These are phyloP conservation scores for Fopius arisanus DNA, from an alignment of 1,140 invertebrate species.

Conservation along the genomic window DNA sequence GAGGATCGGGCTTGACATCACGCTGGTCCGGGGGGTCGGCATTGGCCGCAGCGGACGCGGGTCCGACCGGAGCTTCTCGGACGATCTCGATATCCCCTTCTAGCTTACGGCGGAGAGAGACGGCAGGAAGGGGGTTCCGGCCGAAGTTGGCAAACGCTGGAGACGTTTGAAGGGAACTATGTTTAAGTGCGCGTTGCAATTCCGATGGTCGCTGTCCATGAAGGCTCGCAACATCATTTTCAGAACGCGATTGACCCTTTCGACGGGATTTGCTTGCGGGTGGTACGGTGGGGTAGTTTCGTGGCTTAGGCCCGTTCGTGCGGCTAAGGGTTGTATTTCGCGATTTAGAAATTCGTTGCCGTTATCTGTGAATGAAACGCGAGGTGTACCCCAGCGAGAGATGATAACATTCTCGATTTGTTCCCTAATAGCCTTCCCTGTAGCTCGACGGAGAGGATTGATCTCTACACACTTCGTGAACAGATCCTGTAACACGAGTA, in stretches of 20 bases:
- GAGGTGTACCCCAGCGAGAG: too few relatives aligned
- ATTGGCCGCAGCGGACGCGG: too few relatives aligned
- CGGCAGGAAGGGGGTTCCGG: conserved; percentile 9
- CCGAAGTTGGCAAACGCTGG: conserved; percentile 49
- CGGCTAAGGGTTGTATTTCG: background rate
- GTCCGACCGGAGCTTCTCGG: too few relatives aligned
- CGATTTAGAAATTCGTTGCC: too few relatives aligned
- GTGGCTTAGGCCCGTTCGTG: background rate
- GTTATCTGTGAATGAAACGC: too few relatives aligned
- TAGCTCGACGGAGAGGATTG: background rate
- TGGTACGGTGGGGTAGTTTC: conserved; percentile 46
- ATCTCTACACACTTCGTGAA: background rate
- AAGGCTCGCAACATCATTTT: conserved; percentile 53
- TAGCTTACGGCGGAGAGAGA: background rate
- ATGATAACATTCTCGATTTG: background rate
- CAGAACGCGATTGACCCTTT: conserved; percentile 57
- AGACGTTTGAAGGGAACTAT: conserved; percentile 41
- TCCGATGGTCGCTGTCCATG: conserved; percentile 45
- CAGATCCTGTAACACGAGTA: background rate
- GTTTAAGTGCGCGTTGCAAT: conserved; percentile 44
- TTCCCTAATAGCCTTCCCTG: background rate
- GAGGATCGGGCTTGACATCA: too few relatives aligned
- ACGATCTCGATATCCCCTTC: background rate
- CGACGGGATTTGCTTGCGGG: conserved; percentile 54
- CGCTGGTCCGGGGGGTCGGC: too few relatives aligned